Evolutionary conservation across 2,888 invertebrate genomes (phyloP), one percentile per base, ranked within the genome.

Genomic region (Dicranocentrus wangi): DNA sequence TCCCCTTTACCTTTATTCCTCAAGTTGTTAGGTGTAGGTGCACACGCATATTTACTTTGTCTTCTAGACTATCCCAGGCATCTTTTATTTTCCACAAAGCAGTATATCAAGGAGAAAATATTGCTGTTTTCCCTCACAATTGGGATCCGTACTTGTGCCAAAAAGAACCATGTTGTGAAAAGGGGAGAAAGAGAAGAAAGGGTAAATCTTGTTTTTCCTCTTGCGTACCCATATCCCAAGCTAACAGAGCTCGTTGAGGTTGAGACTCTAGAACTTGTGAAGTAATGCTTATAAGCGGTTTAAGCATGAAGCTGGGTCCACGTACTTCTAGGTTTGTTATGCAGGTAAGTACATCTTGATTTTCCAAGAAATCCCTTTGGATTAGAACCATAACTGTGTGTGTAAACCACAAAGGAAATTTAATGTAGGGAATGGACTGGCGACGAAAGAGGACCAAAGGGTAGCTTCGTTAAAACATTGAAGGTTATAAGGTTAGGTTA

Each of bases 61-160:
- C 53, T n/a, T 39, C 39, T 51, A 51, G 3, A 8, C n/a, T n/a
- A 32, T 32, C 10, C 32, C 19, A 5, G 51, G 10, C n/a, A 51
- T 51, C 61, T 32, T 61, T n/a, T 19, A n/a, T 32, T 60, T 60
- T 28, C 72, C 71, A 72, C 72, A 72, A 61, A 72, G 72, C 43
- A 61, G 25, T 72, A 72, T 51, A 72, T 72, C 61, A 61, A 21
- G 25, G 61, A 61, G 60, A 72, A 72, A 72, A 72, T 72, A 72
- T 27, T 43, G 15, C 72, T 19, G 3, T 32, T 61, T 72, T 28
- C 21, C 28, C 61, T 28, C 7, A 68, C 43, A 42, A n/a, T 28
- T 55, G 19, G 5, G 5, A 2, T 55, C 25, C 55, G n/a, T 13
- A 47, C 13, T 8, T 32, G 39, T 32, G 61, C 32, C 61, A 61